Base-by-base conservation (phyloP, 2,113 vertebrate genomes). In the Chloropsis cyanopogon region DNA sequence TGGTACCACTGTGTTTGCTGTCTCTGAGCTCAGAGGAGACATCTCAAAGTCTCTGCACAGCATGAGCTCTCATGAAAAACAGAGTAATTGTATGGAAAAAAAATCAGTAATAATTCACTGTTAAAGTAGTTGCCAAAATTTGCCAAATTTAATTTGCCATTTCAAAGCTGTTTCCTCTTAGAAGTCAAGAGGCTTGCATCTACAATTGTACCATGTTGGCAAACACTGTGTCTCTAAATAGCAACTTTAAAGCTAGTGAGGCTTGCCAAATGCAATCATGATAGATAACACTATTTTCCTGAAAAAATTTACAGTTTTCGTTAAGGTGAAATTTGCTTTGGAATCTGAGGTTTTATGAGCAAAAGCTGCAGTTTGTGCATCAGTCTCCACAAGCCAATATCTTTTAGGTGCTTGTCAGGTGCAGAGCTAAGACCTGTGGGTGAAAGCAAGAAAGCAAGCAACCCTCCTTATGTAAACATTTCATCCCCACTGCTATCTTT, bases 251-350 rank as follows among this genome's bases (percentile, higher is more conserved):
- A 82, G 28, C 82, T 73, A 63, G 53, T 19, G 47, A 80, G 25
- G 39, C 66, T 94, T 97, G 85, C 85, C 93, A 91, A 91, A 64
- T 80, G 50, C 26, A 92, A 54, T 88, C 33, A 49, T 59, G 73
- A 91, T 11, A 91, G 85, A 86, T 68, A 96, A 65, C 20, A 54
- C 50, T 80, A 13, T 82, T 72, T 95, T 88, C 26, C 60, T 63
- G 33, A 28, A 72, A 66, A 73, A 86, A 68, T 42, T 8, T 28
- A 25, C n/a, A 29, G 28, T 22, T 95, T 73, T 63, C 2, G 0
- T 70, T 90, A 82, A 94, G 78, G 65, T 94, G 66, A 89, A 70
- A 90, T 92, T 87, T 76, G 18, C 61, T 90, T 82, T 76, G 26
- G 57, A 92, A 91, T 26, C 49, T 82, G 56, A 90, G 16, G 12